These are phyloP conservation scores for Sebastes itinus DNA, from an alignment of 2,797 vertebrate genomes.

Conservation along the genomic window DNA sequence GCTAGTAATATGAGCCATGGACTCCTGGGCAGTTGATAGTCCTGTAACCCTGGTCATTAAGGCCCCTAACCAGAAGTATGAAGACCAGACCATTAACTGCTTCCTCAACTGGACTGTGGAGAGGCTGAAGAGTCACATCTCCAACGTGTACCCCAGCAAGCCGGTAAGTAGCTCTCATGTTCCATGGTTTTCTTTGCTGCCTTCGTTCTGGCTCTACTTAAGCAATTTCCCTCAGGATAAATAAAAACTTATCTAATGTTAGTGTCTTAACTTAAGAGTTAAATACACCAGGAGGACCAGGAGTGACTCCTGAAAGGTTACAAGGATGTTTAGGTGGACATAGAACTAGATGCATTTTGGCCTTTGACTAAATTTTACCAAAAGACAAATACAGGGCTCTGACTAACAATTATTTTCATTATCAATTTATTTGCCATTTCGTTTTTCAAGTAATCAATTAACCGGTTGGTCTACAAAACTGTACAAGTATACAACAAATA, in stretches of 20 bases:
- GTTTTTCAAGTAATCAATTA: not conserved
- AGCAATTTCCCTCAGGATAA: not conserved
- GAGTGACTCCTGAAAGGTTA: not conserved
- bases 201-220: not conserved
- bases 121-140: constrained; percentile 91
- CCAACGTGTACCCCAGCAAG: constrained; percentile 92
- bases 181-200: not conserved
- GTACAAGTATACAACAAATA: too few species aligned
- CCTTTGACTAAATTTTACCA: not conserved
- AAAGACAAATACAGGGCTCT: not conserved
- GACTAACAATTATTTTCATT: not conserved
- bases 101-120: constrained; percentile 96
- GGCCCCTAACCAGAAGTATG: constrained; percentile 96
- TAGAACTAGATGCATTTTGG: not conserved
- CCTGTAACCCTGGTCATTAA: constrained; percentile 95
- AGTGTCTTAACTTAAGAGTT: not conserved
- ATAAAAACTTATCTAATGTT: not conserved
- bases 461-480: not conserved
- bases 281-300: not conserved
- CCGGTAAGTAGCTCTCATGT: constrained; percentile 82
- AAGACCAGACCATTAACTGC: constrained; percentile 95
- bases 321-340: not conserved
- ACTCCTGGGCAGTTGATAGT: constrained; percentile 83
- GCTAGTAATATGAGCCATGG: constrained; percentile 83
- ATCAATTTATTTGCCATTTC: not conserved